Evolutionary conservation across 1,140 invertebrate species (phyloP).

Genomic region (Globodera ellingtonae): DNA sequence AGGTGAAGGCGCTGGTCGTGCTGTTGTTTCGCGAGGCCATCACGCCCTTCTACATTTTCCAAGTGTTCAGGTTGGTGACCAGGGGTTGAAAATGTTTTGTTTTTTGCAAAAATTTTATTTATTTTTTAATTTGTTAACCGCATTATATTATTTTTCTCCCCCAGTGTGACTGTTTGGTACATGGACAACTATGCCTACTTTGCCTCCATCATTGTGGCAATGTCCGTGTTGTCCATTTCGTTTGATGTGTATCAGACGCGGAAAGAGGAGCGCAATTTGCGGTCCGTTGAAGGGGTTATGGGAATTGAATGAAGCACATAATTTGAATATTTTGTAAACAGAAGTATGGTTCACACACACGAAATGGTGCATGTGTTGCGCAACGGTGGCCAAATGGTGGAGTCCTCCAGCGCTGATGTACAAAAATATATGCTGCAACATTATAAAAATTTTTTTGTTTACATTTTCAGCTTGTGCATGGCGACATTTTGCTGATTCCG

Average conservation of each 20-base stretch:
- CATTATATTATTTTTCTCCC: slow-evolving; percentile 33
- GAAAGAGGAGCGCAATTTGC: slow-evolving; percentile 73
- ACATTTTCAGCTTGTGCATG: slow-evolving; percentile 75
- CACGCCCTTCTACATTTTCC: slow-evolving; percentile 90
- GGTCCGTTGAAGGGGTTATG: not conserved
- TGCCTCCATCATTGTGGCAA: slow-evolving; percentile 80
- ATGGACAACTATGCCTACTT: slow-evolving; percentile 75
- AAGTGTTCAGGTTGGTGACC: slow-evolving; percentile 78
- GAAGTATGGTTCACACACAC: slow-evolving; percentile 61
- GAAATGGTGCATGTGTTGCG: slow-evolving; percentile 52
- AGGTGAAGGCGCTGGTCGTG: slow-evolving; percentile 59
- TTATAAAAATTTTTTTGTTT: too few species aligned
- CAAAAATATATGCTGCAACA: slow-evolving; percentile 75
- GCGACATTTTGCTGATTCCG: slow-evolving; percentile 84
- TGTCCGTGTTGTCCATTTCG: slow-evolving; percentile 81
- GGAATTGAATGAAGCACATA: not conserved
- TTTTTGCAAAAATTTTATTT: slow-evolving; percentile 6
- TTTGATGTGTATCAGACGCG: slow-evolving; percentile 69
- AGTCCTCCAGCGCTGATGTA: slow-evolving; percentile 76
- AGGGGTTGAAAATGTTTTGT: slow-evolving; percentile 70
- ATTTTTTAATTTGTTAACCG: slow-evolving; percentile 26
- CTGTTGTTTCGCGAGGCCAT: slow-evolving; percentile 71
- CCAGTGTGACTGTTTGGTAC: slow-evolving; percentile 65
- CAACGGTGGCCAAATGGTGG: slow-evolving; percentile 44
- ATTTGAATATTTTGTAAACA: not conserved